Conservation (phyloP, 2,113 vertebrate species). For the Saccopteryx leptura region DNA sequence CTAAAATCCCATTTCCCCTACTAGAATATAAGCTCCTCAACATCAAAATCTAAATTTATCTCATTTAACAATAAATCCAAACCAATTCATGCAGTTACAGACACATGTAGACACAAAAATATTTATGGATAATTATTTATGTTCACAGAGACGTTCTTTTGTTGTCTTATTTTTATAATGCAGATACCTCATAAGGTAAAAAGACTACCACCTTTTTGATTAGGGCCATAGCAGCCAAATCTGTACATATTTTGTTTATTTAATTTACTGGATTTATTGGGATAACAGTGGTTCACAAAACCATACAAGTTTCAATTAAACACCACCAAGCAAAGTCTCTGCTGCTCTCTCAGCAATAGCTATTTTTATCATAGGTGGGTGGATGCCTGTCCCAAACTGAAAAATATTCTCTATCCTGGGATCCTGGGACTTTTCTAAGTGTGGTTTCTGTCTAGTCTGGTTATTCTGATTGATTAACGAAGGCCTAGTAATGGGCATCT, state of each 20-base stretch:
- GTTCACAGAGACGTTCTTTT: neutral
- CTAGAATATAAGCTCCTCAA: neutral
- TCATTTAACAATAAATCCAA: neutral
- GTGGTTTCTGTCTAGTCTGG: neutral
- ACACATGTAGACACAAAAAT: neutral
- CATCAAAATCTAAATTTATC: neutral
- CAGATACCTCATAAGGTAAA: neutral
- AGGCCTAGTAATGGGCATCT: neutral
- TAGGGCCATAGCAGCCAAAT: neutral
- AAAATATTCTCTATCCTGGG: neutral
- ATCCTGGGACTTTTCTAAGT: neutral
- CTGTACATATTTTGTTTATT: neutral
- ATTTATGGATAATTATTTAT: neutral
- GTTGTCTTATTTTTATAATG: neutral
- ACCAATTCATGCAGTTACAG: neutral
- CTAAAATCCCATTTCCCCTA: neutral
- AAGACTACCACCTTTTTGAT: neutral
- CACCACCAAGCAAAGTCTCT: too few species aligned
- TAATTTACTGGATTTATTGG: too few species aligned
- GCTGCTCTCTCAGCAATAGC: neutral
- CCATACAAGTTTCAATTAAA: too few species aligned
- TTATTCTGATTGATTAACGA: neutral
- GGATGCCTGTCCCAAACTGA: neutral
- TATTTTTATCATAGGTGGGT: neutral
- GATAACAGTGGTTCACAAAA: too few species aligned